Evolutionary conservation across 2,888 invertebrate species (phyloP).

Genomic region (Cetonia aurata): DNA sequence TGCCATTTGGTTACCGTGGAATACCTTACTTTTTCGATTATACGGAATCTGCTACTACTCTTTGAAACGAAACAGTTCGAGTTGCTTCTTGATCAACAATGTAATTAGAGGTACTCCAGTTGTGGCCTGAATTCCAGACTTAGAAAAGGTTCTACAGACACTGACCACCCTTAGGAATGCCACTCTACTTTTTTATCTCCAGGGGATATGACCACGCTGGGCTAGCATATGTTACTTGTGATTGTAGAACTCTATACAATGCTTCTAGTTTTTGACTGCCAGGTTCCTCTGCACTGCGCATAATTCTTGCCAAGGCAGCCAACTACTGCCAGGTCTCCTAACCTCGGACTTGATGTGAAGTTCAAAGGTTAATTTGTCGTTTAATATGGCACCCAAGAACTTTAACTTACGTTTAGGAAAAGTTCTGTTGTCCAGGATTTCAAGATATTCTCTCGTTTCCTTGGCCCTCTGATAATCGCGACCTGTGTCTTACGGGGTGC

Average conservation of each 20-base stretch:
- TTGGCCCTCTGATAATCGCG: neutral
- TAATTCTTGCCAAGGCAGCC: neutral
- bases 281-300: neutral
- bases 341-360: no score
- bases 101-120: neutral
- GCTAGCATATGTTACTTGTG: neutral
- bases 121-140: neutral
- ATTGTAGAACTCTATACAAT: neutral
- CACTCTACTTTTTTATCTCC: neutral
- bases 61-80: neutral
- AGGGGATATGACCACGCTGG: neutral
- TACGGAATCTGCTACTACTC: neutral
- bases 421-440: neutral
- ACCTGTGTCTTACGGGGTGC: neutral
- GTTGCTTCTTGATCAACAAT: neutral
- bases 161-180: no score
- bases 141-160: no score
- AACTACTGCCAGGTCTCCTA: neutral
- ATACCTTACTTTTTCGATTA: neutral
- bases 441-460: neutral
- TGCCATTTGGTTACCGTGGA: no score
- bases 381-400: neutral
- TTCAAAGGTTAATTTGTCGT: neutral
- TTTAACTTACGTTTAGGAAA: neutral
- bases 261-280: neutral